Percentiles rank a stretch among this genome's conserved stretches.
These are phyloP conservation scores for Druceiella hillmani DNA, from an alignment of 2,888 invertebrate species.

Conservation along the genomic window DNA sequence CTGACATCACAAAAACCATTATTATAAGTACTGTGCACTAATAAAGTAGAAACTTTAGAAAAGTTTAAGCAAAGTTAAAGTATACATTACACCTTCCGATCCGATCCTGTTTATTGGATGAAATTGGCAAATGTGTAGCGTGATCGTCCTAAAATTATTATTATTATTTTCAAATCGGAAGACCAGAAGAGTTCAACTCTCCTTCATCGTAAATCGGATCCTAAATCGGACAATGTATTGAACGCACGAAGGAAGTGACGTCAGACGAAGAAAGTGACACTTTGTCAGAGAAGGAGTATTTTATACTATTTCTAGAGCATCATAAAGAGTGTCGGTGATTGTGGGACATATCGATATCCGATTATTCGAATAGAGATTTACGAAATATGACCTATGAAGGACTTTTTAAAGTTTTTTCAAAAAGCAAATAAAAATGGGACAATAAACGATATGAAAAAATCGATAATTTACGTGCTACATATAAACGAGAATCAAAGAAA, in stretches of 20 bases:
- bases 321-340: background rate
- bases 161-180: constrained; percentile 1
- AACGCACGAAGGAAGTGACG: background rate
- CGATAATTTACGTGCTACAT: too few species aligned
- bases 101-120: constrained; percentile 1
- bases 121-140: background rate
- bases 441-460: too few species aligned
- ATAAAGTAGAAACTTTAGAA: too few species aligned
- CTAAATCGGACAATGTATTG: background rate
- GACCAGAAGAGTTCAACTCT: background rate
- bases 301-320: background rate
- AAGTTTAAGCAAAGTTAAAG: too few species aligned
- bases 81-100: too few species aligned
- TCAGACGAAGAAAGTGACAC: constrained; percentile 1
- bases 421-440: too few species aligned
- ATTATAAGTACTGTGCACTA: too few species aligned
- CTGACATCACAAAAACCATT: too few species aligned
- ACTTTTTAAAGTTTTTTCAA: too few species aligned
- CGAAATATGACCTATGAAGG: too few species aligned
- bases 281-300: background rate
- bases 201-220: background rate
- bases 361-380: too few species aligned
- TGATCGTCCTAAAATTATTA: background rate
- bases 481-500: too few species aligned
- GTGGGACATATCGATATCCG: background rate